These are phyloP conservation scores for Dromas ardeola DNA, from an alignment of 2,113 vertebrate species.

Conservation along the genomic window DNA sequence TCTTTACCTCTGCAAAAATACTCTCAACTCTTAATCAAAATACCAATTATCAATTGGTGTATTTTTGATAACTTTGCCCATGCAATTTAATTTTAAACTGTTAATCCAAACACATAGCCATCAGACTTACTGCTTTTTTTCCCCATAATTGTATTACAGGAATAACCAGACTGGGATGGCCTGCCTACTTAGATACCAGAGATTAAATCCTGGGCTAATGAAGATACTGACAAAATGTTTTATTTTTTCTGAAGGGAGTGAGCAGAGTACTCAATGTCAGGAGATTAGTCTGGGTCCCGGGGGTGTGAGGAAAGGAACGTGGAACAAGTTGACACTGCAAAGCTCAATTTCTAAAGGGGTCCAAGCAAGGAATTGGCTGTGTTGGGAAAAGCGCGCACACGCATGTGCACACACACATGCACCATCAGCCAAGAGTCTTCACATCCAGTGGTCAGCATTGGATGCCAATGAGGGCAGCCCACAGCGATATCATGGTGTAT, in stretches of 20 bases:
- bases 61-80: background rate
- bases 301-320: background rate
- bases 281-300: background rate
- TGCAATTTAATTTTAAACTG: background rate
- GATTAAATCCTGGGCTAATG: background rate
- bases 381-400: background rate
- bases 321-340: background rate
- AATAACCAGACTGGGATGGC: fast-evolving
- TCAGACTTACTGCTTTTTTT: background rate
- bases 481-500: fast-evolving
- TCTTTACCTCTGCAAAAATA: background rate
- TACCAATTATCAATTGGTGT: background rate
- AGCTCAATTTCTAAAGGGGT: background rate
- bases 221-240: background rate
- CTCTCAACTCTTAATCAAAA: background rate
- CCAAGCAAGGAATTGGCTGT: fast-evolving
- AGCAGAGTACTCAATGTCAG: background rate
- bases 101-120: background rate
- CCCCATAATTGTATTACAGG: no score
- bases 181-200: background rate
- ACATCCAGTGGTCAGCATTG: background rate
- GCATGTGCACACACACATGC: fast-evolving
- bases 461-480: background rate
- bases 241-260: background rate
- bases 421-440: background rate